Evolutionary conservation across 2,113 vertebrate species (phyloP).

Genomic region (Lutjanus erythropterus): DNA sequence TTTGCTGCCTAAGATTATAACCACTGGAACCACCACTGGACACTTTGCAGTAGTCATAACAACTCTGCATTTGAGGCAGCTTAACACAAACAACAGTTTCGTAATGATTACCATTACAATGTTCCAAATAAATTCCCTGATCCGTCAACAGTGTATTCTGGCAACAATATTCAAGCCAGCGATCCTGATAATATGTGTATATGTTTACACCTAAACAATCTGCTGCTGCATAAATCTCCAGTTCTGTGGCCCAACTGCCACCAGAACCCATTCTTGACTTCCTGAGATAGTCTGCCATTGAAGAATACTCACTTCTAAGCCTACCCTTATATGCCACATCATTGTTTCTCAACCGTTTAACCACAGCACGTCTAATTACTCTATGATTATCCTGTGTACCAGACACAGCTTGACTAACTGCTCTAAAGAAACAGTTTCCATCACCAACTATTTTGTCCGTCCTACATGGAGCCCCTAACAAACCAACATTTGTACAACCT

Average conservation of each 20-base stretch:
- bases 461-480: no score
- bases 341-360: background rate
- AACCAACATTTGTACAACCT: background rate
- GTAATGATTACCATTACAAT: constrained; percentile 3
- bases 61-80: background rate
- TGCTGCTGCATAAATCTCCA: no score
- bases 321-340: no score
- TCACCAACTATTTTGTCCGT: no score
- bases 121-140: background rate
- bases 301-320: background rate
- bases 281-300: background rate
- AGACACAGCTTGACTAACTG: no score
- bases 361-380: background rate
- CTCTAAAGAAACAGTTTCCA: no score
- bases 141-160: background rate
- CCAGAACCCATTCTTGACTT: no score
- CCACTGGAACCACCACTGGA: background rate
- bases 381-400: background rate
- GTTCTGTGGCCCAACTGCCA: no score
- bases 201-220: no score
- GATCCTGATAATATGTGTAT: no score
- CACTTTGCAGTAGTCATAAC: background rate
- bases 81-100: constrained; percentile 6
- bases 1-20: background rate
- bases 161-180: no score